Evolutionary conservation across 2,888 invertebrate genomes (phyloP), one percentile per base, ranked within the genome.

Genomic region (Cistogaster globosa): DNA sequence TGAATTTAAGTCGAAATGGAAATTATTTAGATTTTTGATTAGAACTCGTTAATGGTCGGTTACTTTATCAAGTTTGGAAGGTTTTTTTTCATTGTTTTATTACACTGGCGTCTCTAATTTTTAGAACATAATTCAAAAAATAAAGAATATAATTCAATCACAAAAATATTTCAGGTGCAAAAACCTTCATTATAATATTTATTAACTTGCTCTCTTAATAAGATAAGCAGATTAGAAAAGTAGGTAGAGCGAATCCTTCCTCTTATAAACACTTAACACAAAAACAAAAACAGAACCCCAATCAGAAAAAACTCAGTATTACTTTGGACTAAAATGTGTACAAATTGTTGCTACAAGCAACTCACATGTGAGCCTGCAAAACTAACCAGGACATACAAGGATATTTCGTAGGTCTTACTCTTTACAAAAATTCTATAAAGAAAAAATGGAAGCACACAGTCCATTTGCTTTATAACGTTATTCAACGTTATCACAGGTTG

Each of bases 341-440:
- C 55, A 80, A 84, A 80, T 84, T 84, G 71, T 84, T 80, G 80
- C 79, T 72, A 67, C 42, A 67, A 69, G 16, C 18, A 69, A 55
- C 69, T 68, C 74, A 78, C 74, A 83, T 63, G 68, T 78, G 78
- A 83, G 51, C 11, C 32, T 62, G 51, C 12, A 51, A 5, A 38
- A 57, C 8, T 42, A 9, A n/a, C 32, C 16, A 45, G 55, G 20
- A 20, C 42, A 42, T 20, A 16, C 6, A 51, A 48, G 55, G 11
- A 75, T 20, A 65, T 16, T 22, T 53, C 18, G 45, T 18, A 51
- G n/a, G n/a, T 51, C 18, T 51, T 22, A 5, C 65, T 45, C 26
- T 62, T 48, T 51, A 22, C 14, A 26, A 38, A 0, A 4, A 38
- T 38, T n/a, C n/a, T n/a, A n/a, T n/a, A n/a, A n/a, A n/a, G n/a